Base-by-base conservation (phyloP, 2,888 invertebrate genomes). In the Lepetodrilus schrolli region DNA sequence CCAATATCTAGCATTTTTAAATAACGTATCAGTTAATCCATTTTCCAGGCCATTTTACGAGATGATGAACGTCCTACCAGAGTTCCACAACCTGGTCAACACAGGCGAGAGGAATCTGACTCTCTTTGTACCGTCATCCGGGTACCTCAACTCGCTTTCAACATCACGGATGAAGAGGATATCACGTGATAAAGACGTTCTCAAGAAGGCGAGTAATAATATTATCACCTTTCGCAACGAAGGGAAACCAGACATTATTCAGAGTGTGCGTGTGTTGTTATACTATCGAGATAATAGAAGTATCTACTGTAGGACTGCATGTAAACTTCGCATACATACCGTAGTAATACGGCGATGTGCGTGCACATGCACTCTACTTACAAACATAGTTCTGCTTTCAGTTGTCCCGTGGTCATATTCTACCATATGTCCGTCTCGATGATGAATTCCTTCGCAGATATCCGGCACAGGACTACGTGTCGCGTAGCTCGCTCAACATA, bases 371-470 rank as follows among this genome's bases (percentile, higher is more conserved):
- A 2, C 38, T 2, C 17, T 8, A 43, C 17, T 13, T 43, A 17
- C n/a, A 43, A 43, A 7, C n/a, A 23, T 36, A 26, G 48, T 5
- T 23, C 4, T 17, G n/a, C 1, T 70, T 75, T 1, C 79, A 87
- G 87, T 74, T 86, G 10, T 86, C 79, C 69, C 74, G 79, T 7
- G 80, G 84, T 26, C 87, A 87, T 65, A 78, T 82, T 5, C 66
- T 87, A 0, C 85, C 83, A 5, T 80, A 78, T 7, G 75, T 82
- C 0, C 77, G 83, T 1, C 74, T 86, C 13, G 82, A 82, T 37
- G 80, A 78, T 21, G 74, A 66, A 20, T 80, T 80, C 38, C 51
- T 80, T 17, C 70, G 80, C 1, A 71, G 74, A 37, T 80, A 77
- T 20, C 77, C 74, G 1, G 75, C 73, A 13, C 70, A 75, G 20